Base-by-base conservation (phyloP, 1,140 invertebrate genomes). In the Rhizoglyphus robini region DNA sequence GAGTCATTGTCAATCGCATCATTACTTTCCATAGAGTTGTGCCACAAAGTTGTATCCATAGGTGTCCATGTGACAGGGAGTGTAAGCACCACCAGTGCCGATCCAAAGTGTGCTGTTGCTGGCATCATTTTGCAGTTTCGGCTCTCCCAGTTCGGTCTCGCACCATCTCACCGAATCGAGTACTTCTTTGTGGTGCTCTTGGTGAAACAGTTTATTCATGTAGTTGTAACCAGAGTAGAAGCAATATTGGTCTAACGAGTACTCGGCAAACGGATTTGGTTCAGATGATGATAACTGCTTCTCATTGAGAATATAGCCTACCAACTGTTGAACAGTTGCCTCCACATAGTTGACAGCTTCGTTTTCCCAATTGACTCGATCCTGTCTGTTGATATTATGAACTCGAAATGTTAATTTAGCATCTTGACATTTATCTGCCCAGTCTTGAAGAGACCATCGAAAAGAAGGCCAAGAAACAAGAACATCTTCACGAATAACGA, bases 11-110 rank as follows among this genome's bases (percentile, higher is more conserved):
- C 20, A 27, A 32, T 29, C 29, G 20, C 27, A 58, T 58, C 15
- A 31, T 27, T 76, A 88, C 89, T 81, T 86, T 72, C 92, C 92
- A 78, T 81, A 80, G 61, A 92, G 77, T 79, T 97, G 93, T 57
- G 85, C 85, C 25, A 96, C 83, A 71, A 96, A 82, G 79, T 96
- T 97, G 70, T 83, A 88, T 0, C 91, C 92, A 79, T 96, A 96
- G 2, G 90, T 88, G 75, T 97, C 93, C 74, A 86, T 84, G 78
- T 97, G 93, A 68, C 90, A 92, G 31, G 90, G 88, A 1, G 94
- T 96, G 74, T 94, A 88, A 29, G 91, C 84, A 15, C 88, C 88
- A 72, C 80, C 78, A 68, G 83, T 88, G 29, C 93, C 91, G 65
- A 96, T 82, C 93, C 93, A 97, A 15, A 95, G 78, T 36, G 89